Conservation (phyloP, 2,113 vertebrate species). For the Oreochromis niloticus region DNA sequence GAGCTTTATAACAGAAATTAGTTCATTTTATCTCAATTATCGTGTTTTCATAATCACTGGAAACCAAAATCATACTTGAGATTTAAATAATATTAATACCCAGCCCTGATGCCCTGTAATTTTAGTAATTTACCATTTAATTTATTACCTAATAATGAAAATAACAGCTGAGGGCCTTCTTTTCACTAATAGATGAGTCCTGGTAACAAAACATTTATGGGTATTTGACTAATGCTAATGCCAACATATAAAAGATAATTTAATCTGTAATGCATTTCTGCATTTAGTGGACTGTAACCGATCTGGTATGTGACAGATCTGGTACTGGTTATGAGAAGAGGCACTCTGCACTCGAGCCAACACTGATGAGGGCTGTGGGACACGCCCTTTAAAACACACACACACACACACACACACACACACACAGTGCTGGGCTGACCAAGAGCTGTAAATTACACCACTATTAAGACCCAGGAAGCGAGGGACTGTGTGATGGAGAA, state of each 20-base stretch:
- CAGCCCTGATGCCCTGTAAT: neutral
- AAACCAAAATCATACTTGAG: neutral
- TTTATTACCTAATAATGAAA: neutral
- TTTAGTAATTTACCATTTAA: neutral
- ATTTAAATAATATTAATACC: neutral
- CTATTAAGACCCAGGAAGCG: constrained; percentile 27
- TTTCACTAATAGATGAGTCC: neutral
- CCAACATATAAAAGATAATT: neutral
- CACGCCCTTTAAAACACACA: constrained; percentile 47
- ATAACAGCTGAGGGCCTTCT: neutral
- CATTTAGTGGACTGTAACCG: constrained; percentile 25
- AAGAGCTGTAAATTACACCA: constrained; percentile 43
- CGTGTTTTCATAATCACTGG: neutral
- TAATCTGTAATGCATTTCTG: neutral
- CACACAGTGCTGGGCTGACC: constrained; percentile 17
- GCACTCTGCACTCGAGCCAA: constrained; percentile 23
- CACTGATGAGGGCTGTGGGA: constrained; percentile 42
- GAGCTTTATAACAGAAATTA: neutral
- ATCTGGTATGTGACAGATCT: constrained; percentile 42
- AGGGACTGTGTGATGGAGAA: neutral
- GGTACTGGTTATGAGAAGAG: constrained; percentile 44
- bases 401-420: constrained; percentile 18
- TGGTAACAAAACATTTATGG: neutral
- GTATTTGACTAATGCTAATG: neutral
- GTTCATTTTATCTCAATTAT: neutral